A percentile compares a stretch with the other conserved stretches of the same genome.
Conservation (phyloP, 2,888 invertebrate species). For the Xylophagus ater region DNA sequence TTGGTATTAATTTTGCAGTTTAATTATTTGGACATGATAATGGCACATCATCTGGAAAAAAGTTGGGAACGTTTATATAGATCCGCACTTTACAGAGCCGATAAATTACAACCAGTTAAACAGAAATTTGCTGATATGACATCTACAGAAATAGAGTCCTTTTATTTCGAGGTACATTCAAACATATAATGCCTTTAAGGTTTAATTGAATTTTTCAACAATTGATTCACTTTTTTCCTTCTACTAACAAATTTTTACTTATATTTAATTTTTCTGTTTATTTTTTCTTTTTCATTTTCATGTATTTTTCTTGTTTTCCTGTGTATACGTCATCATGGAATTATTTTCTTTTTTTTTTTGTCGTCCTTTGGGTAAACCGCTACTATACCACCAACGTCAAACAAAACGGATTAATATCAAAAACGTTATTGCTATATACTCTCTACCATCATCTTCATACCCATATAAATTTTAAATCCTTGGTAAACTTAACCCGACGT, state of each 20-base stretch:
- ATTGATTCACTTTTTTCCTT: background rate
- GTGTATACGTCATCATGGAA: no score
- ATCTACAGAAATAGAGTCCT: slow-evolving; percentile 51
- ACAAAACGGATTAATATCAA: no score
- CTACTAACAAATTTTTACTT: background rate
- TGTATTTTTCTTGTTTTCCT: no score
- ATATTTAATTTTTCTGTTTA: background rate
- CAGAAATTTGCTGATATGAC: slow-evolving; percentile 76
- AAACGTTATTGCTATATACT: no score
- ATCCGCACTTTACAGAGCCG: slow-evolving; percentile 55
- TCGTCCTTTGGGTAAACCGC: no score
- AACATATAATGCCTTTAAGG: background rate
- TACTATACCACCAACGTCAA: no score
- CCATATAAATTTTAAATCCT: no score
- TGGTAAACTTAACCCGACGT: no score
- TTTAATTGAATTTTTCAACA: background rate
- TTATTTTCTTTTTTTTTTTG: no score
- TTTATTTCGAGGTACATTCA: slow-evolving; percentile 32
- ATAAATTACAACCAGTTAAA: slow-evolving; percentile 67
- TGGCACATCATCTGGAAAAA: slow-evolving; percentile 48
- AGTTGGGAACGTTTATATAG: slow-evolving; percentile 61
- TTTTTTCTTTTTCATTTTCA: background rate
- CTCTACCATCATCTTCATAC: no score
- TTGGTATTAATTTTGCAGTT: slow-evolving; percentile 26
- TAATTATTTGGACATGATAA: slow-evolving; percentile 36